Evolutionary conservation across 2,113 vertebrate genomes (phyloP).

Genomic region (Chinchilla lanigera): DNA sequence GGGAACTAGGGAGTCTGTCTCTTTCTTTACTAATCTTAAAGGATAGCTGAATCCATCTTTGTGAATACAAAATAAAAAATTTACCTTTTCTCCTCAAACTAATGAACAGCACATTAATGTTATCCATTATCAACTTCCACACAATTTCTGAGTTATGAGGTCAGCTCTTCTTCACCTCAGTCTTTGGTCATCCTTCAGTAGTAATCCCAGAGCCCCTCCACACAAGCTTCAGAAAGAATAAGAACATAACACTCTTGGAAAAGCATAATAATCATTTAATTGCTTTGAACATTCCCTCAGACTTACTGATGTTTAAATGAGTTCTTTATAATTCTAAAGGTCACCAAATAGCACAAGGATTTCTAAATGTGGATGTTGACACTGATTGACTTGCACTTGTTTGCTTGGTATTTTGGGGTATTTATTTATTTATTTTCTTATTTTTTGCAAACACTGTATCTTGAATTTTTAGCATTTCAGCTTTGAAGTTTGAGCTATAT

Average conservation of each 20-base stretch:
- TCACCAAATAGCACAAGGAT: not conserved
- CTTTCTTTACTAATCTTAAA: not conserved
- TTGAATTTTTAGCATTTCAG: slow-evolving; percentile 13
- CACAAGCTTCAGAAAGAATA: not conserved
- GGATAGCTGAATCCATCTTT: not conserved
- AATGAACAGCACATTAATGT: not conserved
- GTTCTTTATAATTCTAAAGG: not conserved
- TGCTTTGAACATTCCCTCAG: not conserved
- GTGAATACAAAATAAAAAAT: not conserved
- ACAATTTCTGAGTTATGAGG: not conserved
- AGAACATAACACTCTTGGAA: not conserved
- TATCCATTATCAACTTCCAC: not conserved
- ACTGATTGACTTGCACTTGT: not conserved
- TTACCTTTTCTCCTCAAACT: not conserved
- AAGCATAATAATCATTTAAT: not conserved
- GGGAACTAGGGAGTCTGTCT: not conserved
- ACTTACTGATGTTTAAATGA: not conserved
- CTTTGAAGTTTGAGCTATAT: slow-evolving; percentile 23
- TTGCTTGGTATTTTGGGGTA: not conserved
- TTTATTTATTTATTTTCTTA: not conserved
- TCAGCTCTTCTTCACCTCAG: not conserved
- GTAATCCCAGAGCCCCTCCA: not conserved
- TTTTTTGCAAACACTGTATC: not conserved
- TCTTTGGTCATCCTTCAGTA: not conserved
- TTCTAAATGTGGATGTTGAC: not conserved